These are phyloP conservation scores for Falco rusticolus DNA, from an alignment of 2,797 vertebrate species.

Conservation along the genomic window DNA sequence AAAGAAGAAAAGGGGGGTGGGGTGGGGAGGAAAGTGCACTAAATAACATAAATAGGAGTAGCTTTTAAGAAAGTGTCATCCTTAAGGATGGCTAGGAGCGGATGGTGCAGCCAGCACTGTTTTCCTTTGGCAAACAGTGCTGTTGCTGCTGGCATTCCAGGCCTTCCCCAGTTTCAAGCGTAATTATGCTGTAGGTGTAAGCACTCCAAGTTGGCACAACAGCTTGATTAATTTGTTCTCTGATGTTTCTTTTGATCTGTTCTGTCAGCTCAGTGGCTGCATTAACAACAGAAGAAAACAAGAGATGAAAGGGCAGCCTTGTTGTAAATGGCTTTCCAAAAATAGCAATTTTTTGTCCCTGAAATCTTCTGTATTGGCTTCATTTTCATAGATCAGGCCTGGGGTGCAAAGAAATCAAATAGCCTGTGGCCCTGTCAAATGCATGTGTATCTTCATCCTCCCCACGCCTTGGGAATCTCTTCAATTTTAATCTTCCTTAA, in stretches of 20 bases:
- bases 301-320: slow-evolving; percentile 46
- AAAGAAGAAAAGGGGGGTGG: neutral
- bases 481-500: neutral
- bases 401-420: neutral
- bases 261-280: slow-evolving; percentile 49
- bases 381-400: neutral
- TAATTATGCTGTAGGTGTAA: slow-evolving; percentile 64
- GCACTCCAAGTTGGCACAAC: slow-evolving; percentile 57
- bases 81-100: neutral
- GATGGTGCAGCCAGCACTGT: slow-evolving; percentile 22
- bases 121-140: slow-evolving; percentile 55
- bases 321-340: slow-evolving; percentile 26
- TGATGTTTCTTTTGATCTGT: slow-evolving; percentile 65
- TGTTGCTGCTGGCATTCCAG: slow-evolving; percentile 10
- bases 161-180: slow-evolving; percentile 16
- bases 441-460: neutral
- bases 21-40: neutral
- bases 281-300: slow-evolving; percentile 50
- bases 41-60: neutral
- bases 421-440: neutral
- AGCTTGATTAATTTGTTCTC: slow-evolving; percentile 67
- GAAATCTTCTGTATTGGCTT: slow-evolving; percentile 10
- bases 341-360: neutral
- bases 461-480: neutral
- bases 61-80: neutral